Conservation (phyloP, 2,888 invertebrate genomes). For the Gisinianus flammeolus region DNA sequence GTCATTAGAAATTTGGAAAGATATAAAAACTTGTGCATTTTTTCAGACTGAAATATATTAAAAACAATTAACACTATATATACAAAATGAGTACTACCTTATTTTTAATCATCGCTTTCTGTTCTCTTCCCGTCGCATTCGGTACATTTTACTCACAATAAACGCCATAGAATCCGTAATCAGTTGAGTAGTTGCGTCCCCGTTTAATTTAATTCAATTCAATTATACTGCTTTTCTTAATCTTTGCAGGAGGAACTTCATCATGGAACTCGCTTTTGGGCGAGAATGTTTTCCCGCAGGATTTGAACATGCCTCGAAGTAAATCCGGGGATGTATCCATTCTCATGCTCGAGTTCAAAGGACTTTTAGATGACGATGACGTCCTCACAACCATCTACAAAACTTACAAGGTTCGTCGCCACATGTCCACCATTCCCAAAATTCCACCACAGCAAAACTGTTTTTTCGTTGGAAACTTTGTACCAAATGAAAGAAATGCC, state of each 20-base stretch:
- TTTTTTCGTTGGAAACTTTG: neutral
- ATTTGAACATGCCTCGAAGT: neutral
- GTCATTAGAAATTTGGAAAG: too few relatives aligned
- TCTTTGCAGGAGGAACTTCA: neutral
- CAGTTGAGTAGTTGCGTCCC: too few relatives aligned
- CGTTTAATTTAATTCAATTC: too few relatives aligned
- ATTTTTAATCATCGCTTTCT: too few relatives aligned
- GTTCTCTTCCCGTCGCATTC: too few relatives aligned
- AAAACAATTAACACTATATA: too few relatives aligned
- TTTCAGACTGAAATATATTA: too few relatives aligned
- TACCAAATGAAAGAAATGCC: neutral
- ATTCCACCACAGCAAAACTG: neutral
- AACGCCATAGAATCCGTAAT: too few relatives aligned
- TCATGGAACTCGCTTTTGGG: neutral
- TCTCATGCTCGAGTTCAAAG: neutral
- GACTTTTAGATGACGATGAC: neutral
- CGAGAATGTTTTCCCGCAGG: neutral
- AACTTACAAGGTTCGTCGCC: neutral
- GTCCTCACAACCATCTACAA: neutral
- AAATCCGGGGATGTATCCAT: neutral
- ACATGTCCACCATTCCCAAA: neutral
- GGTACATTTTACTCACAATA: too few relatives aligned
- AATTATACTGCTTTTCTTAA: too few relatives aligned
- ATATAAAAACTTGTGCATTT: too few relatives aligned
- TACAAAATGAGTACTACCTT: too few relatives aligned